Percentiles rank a stretch among this genome's conserved stretches.
These are phyloP conservation scores for Macrochelys suwanniensis DNA, from an alignment of 2,797 vertebrate species.

Conservation along the genomic window DNA sequence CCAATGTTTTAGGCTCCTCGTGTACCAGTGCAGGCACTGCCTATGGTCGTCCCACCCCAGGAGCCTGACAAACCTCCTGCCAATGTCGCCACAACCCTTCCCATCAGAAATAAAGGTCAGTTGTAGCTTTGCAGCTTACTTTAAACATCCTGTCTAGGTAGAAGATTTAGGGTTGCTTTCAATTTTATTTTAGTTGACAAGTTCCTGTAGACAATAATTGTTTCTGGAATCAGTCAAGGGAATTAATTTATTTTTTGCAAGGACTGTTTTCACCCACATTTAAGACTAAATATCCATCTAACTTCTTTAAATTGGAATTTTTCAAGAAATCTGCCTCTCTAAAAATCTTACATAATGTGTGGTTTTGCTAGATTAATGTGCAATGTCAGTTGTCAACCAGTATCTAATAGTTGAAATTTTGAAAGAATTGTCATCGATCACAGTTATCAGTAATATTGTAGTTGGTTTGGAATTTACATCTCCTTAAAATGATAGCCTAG, in stretches of 20 bases:
- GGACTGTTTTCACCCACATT: neutral
- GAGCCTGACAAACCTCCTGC: conserved; percentile 89
- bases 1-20: conserved; percentile 84
- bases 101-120: conserved; percentile 89
- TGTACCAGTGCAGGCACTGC: conserved; percentile 89
- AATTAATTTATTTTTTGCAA: conserved; percentile 2
- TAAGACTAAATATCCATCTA: neutral
- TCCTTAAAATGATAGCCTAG: neutral
- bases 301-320: conserved; percentile 32
- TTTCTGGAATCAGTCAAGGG: conserved; percentile 43
- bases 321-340: conserved; percentile 58
- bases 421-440: neutral
- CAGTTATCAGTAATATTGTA: neutral
- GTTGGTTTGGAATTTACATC: neutral
- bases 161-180: conserved; percentile 50
- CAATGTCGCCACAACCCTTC: conserved; percentile 85
- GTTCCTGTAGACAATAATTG: conserved; percentile 11
- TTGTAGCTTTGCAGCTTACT: conserved; percentile 66
- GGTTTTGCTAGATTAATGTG: conserved; percentile 29
- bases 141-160: conserved; percentile 56
- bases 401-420: neutral
- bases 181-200: neutral
- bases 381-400: conserved; percentile 16
- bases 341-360: neutral
- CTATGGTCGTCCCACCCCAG: conserved; percentile 89